phyloP scores from a whole-genome alignment of 2,113 vertebrate species.

The Perccottus glenii region DNA sequence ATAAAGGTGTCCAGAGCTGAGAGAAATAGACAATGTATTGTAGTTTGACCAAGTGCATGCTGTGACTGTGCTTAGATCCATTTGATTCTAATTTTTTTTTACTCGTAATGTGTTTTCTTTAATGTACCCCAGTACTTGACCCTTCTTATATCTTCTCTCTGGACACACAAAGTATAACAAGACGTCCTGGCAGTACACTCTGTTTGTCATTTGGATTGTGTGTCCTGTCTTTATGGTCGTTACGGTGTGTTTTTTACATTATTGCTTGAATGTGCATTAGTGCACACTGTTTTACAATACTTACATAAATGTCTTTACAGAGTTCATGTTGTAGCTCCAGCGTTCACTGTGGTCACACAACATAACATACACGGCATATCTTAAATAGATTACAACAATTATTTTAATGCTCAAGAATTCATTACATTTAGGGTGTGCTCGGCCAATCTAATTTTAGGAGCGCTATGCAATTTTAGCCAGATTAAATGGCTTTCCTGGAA shows the following conservation, averaged over 20 bases:
- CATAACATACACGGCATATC: neutral
- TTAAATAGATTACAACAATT: slow-evolving; percentile 17
- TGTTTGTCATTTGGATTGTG: slow-evolving; percentile 15
- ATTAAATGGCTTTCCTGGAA: slow-evolving; percentile 26
- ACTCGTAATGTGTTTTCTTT: neutral
- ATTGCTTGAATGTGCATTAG: slow-evolving; percentile 1
- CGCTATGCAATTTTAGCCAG: slow-evolving; percentile 1
- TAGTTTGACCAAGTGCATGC: too few species aligned
- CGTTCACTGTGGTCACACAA: slow-evolving; percentile 16
- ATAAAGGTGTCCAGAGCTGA: too few species aligned
- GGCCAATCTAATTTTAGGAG: slow-evolving; percentile 14
- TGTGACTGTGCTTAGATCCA: too few species aligned
- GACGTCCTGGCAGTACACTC: neutral
- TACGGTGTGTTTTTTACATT: neutral
- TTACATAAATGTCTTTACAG: slow-evolving; percentile 21
- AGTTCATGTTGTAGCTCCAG: slow-evolving; percentile 15
- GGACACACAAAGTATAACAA: slow-evolving; percentile 1
- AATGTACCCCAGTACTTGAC: neutral
- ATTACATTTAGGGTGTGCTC: slow-evolving; percentile 2
- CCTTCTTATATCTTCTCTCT: neutral
- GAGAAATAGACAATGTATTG: too few species aligned
- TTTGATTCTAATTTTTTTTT: too few species aligned
- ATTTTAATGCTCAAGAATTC: slow-evolving; percentile 18
- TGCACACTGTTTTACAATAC: slow-evolving; percentile 21
- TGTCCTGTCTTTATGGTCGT: slow-evolving; percentile 7